Evolutionary conservation across 2,797 vertebrate genomes (phyloP), one percentile per base, ranked within the genome.

Genomic region (Melopsittacus undulatus): DNA sequence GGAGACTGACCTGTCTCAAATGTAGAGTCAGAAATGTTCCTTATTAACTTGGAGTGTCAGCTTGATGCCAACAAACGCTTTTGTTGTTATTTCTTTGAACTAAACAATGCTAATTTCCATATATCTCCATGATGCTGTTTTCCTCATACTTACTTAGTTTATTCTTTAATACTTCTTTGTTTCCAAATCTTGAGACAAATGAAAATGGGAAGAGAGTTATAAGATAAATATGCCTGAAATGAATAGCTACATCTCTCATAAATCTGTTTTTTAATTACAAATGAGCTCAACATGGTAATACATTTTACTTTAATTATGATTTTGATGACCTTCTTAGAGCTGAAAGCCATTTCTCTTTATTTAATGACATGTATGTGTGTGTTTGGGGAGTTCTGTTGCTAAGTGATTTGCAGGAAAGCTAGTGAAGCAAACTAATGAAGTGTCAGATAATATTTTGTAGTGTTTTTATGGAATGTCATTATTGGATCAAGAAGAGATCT

Each of bases 271-370:
- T 93, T 94, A 94, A 94, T 91, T 90, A 83, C 72, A 94, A 94
- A 92, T 92, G 48, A 91, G 61, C 62, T 90, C 57, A 89, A 81
- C 30, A 67, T 54, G 87, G 36, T 94, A 92, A 94, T 87, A 63
- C n/a, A 69, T 96, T 97, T 94, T 91, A 83, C 72, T 96, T 92
- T 96, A 96, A 96, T 96, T 97, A 96, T 0, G 0, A 90, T 95
- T 96, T 94, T 94, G 89, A 95, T 95, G 96, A 95, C 96, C 95
- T 95, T 92, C 81, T 94, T 85, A 77, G 83, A 95, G 83, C 86
- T 95, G 80, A 93, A 94, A 96, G 36, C 26, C 56, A 87, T 94
- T 92, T 95, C 66, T 91, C 76, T 87, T 79, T 93, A 87, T 93
- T 94, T 91, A 95, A 96, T 94, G 87, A 69, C 51, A 93, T 77